Percentiles rank a stretch among this genome's conserved stretches.
Conservation (phyloP, 1,140 invertebrate genomes). For the Bombyx mori region DNA sequence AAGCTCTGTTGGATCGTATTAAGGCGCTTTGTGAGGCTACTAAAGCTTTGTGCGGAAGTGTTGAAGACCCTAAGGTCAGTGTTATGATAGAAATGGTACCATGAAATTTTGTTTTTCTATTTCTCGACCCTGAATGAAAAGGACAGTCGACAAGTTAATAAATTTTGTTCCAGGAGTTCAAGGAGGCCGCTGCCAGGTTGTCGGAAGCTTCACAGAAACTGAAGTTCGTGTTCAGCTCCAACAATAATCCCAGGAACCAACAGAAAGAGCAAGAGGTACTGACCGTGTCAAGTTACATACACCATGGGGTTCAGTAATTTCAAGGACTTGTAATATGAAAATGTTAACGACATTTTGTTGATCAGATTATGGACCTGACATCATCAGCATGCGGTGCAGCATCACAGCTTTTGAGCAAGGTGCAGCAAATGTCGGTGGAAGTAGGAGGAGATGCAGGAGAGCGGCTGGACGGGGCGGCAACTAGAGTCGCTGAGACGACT, state of each 20-base stretch:
- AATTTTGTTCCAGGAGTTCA: conserved; percentile 14
- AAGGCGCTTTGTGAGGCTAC: too few species aligned
- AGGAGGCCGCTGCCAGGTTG: conserved; percentile 15
- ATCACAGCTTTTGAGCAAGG: conserved; percentile 12
- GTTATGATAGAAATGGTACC: neutral
- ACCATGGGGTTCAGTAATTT: neutral
- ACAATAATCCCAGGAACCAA: neutral
- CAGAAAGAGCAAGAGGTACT: conserved; percentile 4
- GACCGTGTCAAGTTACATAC: neutral
- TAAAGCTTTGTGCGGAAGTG: too few species aligned
- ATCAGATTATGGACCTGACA: conserved; percentile 21
- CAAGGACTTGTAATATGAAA: neutral
- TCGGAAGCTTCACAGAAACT: conserved; percentile 17
- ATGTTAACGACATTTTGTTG: neutral
- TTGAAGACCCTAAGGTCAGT: conserved; percentile 1
- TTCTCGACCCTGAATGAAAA: neutral
- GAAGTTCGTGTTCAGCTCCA: conserved; percentile 5
- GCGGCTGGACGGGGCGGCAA: conserved; percentile 18
- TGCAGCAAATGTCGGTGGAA: conserved; percentile 15
- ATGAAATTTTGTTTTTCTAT: neutral
- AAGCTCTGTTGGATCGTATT: too few species aligned
- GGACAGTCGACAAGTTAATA: neutral
- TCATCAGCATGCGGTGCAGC: conserved; percentile 17
- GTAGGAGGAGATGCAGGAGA: conserved; percentile 15
- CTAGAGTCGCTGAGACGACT: conserved; percentile 24